Percentiles rank a stretch among this genome's conserved stretches.
Evolutionary conservation across 2,113 vertebrate genomes (phyloP).

Genomic region (Hystrix cristata): DNA sequence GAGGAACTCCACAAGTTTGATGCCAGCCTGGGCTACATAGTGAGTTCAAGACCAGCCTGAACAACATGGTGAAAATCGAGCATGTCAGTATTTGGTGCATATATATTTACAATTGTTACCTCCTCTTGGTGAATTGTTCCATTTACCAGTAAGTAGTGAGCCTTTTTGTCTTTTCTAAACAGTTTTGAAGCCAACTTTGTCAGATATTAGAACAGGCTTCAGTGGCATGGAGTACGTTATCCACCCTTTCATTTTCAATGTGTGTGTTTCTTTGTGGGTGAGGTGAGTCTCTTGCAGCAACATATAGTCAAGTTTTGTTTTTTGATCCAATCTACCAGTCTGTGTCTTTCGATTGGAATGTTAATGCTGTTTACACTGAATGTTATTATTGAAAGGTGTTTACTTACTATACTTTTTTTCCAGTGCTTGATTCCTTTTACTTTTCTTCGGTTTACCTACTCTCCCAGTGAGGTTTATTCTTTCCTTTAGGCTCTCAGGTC

Average conservation of each 20-base stretch:
- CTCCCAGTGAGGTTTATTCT: neutral
- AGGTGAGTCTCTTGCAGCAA: neutral
- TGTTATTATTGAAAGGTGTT: neutral
- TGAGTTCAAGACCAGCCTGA: neutral
- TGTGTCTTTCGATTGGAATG: neutral
- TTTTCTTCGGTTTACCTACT: neutral
- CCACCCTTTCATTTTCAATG: neutral
- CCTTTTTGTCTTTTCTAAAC: neutral
- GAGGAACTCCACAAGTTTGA: neutral
- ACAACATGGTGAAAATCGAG: neutral
- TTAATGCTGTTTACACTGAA: neutral
- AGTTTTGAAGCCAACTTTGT: neutral
- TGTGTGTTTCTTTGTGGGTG: neutral
- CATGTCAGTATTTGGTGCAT: neutral
- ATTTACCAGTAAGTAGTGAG: neutral
- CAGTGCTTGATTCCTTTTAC: neutral
- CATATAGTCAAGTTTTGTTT: neutral
- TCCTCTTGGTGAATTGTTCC: neutral
- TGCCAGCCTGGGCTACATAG: neutral
- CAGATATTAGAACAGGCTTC: neutral
- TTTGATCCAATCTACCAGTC: neutral
- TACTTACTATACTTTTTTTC: neutral
- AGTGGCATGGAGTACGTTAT: neutral
- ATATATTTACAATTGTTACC: neutral
- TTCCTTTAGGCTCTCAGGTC: neutral